A percentile compares a stretch with the other conserved stretches of the same genome.
Conservation (phyloP, 2,113 vertebrate genomes). For the Podarcis muralis region DNA sequence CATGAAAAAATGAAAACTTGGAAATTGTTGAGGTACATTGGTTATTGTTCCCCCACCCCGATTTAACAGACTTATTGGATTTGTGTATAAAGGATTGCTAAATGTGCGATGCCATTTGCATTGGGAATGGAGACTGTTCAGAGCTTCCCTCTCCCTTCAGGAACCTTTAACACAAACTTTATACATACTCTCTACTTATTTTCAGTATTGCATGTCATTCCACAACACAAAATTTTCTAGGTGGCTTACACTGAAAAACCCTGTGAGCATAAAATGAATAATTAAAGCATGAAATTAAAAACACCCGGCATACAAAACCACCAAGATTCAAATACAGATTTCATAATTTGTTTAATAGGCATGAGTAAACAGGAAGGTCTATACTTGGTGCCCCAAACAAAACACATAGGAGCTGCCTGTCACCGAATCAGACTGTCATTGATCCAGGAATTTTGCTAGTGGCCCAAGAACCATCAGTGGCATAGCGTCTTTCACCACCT, state of each 20-base stretch:
- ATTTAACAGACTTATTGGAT: not conserved
- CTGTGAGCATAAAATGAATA: too few species aligned
- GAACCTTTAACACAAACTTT: not conserved
- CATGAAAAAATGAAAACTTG: conserved; percentile 26
- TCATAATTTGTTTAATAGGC: too few species aligned
- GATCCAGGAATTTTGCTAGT: not conserved
- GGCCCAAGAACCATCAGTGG: not conserved
- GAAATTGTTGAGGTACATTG: conserved; percentile 45
- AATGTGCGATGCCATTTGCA: conserved; percentile 35
- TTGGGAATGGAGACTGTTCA: not conserved
- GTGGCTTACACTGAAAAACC: too few species aligned
- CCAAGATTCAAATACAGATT: too few species aligned
- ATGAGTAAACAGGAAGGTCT: too few species aligned
- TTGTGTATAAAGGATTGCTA: conserved; percentile 27
- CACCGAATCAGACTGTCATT: not conserved
- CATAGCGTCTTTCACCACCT: not conserved
- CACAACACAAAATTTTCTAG: too few species aligned
- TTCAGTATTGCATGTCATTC: not conserved
- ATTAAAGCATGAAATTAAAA: too few species aligned
- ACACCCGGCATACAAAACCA: too few species aligned
- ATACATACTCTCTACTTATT: too few species aligned
- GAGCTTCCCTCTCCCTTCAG: not conserved
- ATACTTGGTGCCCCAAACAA: too few species aligned
- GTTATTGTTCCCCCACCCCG: not conserved
- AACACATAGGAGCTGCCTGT: too few species aligned